A percentile compares a stretch with the other conserved stretches of the same genome.
phyloP scores from a whole-genome alignment of 2,113 vertebrate genomes.

The Rhabdornis inornatus region DNA sequence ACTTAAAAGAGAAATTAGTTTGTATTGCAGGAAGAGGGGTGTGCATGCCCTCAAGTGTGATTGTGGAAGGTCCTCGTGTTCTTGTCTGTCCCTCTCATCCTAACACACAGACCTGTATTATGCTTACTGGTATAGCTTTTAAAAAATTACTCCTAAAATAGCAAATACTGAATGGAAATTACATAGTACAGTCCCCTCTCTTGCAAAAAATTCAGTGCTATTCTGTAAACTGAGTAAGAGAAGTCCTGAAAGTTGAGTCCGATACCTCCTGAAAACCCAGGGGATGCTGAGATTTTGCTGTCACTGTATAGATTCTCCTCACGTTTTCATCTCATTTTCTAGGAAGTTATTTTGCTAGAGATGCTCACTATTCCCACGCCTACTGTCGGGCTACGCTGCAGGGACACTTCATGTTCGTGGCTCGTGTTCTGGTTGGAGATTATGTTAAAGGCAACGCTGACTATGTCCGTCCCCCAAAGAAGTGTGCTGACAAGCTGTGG shows the following conservation, averaged over 20 bases:
- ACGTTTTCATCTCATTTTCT: not conserved
- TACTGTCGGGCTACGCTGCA: not conserved
- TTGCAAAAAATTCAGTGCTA: not conserved
- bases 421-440: constrained; percentile 75
- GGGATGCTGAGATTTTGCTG: not conserved
- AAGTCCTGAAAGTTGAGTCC: not conserved
- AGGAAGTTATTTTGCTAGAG: constrained; percentile 87
- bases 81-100: not conserved
- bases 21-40: not conserved
- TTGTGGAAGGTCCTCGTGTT: not conserved
- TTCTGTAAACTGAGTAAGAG: not conserved
- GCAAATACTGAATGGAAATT: not conserved
- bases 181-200: not conserved
- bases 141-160: not conserved
- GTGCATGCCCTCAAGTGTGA: not conserved
- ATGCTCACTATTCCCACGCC: constrained; percentile 74
- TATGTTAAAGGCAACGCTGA: constrained; percentile 29
- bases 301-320: not conserved
- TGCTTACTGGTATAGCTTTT: not conserved
- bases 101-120: not conserved
- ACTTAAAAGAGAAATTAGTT: not conserved
- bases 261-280: not conserved
- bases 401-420: constrained; percentile 73
- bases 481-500: not conserved
- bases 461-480: constrained; percentile 57